Evolutionary conservation across 2,797 vertebrate genomes (phyloP), one percentile per base, ranked within the genome.

Genomic region (Diceros bicornis): DNA sequence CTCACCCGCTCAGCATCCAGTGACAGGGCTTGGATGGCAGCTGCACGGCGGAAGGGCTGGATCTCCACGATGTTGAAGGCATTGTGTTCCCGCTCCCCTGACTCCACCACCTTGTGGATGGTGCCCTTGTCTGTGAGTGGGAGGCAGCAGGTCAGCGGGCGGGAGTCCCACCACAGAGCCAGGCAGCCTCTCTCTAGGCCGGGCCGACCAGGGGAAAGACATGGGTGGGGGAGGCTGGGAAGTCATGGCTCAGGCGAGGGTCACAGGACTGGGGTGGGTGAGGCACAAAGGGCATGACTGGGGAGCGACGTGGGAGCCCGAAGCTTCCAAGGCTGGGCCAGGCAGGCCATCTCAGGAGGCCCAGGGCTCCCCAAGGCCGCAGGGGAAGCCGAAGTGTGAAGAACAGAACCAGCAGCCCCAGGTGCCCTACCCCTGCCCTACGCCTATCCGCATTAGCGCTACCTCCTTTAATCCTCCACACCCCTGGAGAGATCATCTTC

Each of bases 61-160:
- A 99, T 98, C 97, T 99, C 99, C 98, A 99, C 57, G 94, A 99
- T 78, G 93, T 99, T 99, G 91, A 98, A 98, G 96, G 97, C 95
- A 0, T 16, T 74, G 32, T 7, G 92, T 23, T 96, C 95, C 37
- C 6, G 41, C 0, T 81, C 44, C 0, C 85, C 96, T 0, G 98
- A 89, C 90, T 98, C 98, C 41, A 98, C 98, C 0, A 99, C 97
- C 96, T 99, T 99, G 97, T 99, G 99, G 94, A 99, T 98, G 92
- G 98, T 98, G 16, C 99, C 99, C 72, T 96, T 98, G 97, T 99
- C 99, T 99, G 64, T 37, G 88, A 66, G 27, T 3, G 8, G 77
- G 13, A 17, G 87, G 82, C 94, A 94, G 61, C 68, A n/a, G 68
- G 92, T 98, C 68, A 97, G 57, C 3, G 10, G 87, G 57, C 0